These are phyloP conservation scores for Drosophila virilis DNA, from an alignment of 1,140 invertebrate genomes.

Conservation along the genomic window DNA sequence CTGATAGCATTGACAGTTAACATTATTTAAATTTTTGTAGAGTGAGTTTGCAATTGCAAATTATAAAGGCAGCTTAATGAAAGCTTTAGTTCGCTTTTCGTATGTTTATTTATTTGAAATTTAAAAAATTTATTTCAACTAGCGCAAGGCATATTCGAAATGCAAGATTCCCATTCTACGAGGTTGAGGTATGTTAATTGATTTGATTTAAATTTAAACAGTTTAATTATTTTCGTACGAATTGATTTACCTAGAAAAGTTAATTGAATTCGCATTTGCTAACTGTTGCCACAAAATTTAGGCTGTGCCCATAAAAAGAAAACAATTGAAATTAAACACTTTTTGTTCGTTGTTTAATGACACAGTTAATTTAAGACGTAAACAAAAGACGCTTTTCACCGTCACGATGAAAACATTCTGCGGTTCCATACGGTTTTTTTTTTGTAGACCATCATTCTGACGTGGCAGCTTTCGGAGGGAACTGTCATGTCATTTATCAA, in stretches of 20 bases:
- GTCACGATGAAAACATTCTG: neutral
- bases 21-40: neutral
- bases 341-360: neutral
- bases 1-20: neutral
- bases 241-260: slow-evolving; percentile 7
- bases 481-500: neutral
- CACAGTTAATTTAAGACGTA: too few species aligned
- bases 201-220: neutral
- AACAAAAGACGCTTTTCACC: too few species aligned
- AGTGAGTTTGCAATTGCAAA: neutral
- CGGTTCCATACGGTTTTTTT: too few species aligned
- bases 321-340: too few species aligned
- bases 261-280: neutral
- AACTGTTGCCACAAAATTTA: slow-evolving; percentile 5
- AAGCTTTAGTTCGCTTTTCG: neutral
- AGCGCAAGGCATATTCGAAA: neutral
- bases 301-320: too few species aligned
- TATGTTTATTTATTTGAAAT: neutral
- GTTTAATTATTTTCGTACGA: neutral
- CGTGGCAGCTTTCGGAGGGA: neutral
- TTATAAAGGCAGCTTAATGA: neutral
- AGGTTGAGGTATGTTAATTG: too few species aligned
- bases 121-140: neutral
- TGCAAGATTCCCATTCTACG: too few species aligned
- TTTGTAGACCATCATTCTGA: slow-evolving; percentile 12